Base-by-base conservation (phyloP, 1,140 invertebrate genomes). In the Sarcophaga bullata region DNA sequence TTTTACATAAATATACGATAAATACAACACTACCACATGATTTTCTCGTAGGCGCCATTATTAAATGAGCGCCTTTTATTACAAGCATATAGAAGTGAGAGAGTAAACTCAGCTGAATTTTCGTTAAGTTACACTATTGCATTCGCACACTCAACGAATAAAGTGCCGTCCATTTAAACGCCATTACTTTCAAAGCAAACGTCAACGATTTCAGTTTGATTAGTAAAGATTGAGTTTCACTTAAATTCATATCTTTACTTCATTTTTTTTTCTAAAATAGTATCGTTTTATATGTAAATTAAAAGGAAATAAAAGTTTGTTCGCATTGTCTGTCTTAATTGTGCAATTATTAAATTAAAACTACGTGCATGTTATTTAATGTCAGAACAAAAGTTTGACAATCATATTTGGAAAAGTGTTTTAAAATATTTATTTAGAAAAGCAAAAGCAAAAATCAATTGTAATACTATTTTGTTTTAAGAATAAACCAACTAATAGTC, bases 151-250 rank as follows among this genome's bases (percentile, higher is more conserved):
- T 50, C 75, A 78, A 78, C 75, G 80, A 68, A 48, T 50, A 46
- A 50, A 81, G 80, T 83, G 82, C 82, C 58, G 80, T 81, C 82
- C 75, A 73, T 83, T 83, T 54, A 81, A 83, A 83, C 80, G 73
- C 48, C 75, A 46, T 72, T 75, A 62, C 48, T 84, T 84, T 81
- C 82, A 84, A 84, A 80, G 80, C 81, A 82, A 84, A 80, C 54
- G 49, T 48, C 83, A 84, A 80, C 83, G 81, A 81, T 80, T 84
- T 78, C 78, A 73, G 75, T 62, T 15, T 47, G 46, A 75, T 47
- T 82, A 25, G 73, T 54, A 50, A 47, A 76, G 37, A 48, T 49
- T n/a, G 49, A 78, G n/a, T 25, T 25, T 52, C 19, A 17, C 17
- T 76, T 76, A 76, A 78, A 50, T 78, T 78, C 25, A 37, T 37